Base-by-base conservation (phyloP, 2,113 vertebrate species). In the Orcinus orca region DNA sequence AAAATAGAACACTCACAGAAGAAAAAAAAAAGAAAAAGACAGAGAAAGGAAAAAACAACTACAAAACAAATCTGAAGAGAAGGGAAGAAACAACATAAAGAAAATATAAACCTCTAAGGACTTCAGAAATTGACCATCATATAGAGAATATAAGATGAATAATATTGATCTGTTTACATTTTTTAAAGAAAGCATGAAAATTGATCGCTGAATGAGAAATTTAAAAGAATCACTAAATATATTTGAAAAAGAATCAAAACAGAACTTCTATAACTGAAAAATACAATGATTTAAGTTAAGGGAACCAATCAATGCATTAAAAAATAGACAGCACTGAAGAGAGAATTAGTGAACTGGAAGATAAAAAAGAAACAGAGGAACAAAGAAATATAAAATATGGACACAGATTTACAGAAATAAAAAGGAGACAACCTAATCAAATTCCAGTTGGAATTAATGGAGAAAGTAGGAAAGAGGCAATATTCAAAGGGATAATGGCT, bases 311-410 rank as follows among this genome's bases (percentile, higher is more conserved):
- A 31, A 15, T 93, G 25, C 20, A 55, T 91, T 90, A 74, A 77
- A 74, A 14, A 44, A 85, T 18, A 58, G 21, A 73, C 62, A 74
- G 2, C 44, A 93, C 14, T 89, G 12, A 85, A 85, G 50, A 93
- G 33, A 95, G 47, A 96, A 73, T 83, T 77, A 88, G 67, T 80
- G 70, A 83, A 85, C 67, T 70, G 11, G 53, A 95, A 88, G 29
- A n/a, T 63, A 47, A 73, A 53, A 25, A 18, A 20, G 68, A 77
- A 77, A 88, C 20, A 95, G 53, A 82, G 76, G 12, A 68, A 74
- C 9, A 71, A 73, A 58, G n/a, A 80, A 85, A 31, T 58, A 68
- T 3, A 47, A 95, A 91, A 95, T 36, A 47, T 15, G 12, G 47
- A 25, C 25, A 81, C 3, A 92, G 15, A 53, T 11, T 25, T 31